phyloP scores from a whole-genome alignment of 2,113 vertebrate species.

The Bambusicola thoracicus region DNA sequence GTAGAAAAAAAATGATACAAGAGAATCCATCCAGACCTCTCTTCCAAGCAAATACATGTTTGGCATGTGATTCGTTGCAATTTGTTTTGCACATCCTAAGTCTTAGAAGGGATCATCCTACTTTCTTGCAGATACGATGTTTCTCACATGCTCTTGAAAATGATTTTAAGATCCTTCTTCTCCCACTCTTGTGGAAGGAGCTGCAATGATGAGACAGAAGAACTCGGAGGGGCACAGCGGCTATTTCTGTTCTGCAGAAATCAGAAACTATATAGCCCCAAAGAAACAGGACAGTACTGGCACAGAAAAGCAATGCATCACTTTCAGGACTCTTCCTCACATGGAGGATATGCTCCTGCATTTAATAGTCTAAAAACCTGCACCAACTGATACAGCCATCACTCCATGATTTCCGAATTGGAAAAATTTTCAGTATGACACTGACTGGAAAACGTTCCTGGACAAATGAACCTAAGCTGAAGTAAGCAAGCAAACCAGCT shows the following conservation, averaged over 20 bases:
- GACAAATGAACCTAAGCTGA: not conserved
- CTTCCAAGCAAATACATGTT: not conserved
- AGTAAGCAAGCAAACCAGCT: not conserved
- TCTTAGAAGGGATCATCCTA: not conserved
- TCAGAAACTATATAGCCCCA: not conserved
- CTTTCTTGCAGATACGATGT: not conserved
- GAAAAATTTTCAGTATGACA: not conserved
- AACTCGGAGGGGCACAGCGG: not conserved
- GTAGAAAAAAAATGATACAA: not conserved
- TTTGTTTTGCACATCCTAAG: not conserved
- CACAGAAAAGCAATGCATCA: not conserved
- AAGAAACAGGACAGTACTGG: not conserved
- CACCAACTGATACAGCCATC: not conserved
- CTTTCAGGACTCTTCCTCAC: not conserved
- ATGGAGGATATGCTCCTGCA: not conserved
- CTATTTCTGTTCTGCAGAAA: not conserved
- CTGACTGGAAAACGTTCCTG: not conserved
- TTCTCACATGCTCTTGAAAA: not conserved
- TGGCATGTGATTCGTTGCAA: not conserved
- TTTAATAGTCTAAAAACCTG: not conserved
- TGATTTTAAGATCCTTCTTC: not conserved
- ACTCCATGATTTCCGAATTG: not conserved
- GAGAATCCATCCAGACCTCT: not conserved
- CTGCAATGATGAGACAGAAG: not conserved
- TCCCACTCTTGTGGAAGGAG: not conserved